Conservation (phyloP, 1,140 invertebrate genomes). For the Pomacea maculata region DNA sequence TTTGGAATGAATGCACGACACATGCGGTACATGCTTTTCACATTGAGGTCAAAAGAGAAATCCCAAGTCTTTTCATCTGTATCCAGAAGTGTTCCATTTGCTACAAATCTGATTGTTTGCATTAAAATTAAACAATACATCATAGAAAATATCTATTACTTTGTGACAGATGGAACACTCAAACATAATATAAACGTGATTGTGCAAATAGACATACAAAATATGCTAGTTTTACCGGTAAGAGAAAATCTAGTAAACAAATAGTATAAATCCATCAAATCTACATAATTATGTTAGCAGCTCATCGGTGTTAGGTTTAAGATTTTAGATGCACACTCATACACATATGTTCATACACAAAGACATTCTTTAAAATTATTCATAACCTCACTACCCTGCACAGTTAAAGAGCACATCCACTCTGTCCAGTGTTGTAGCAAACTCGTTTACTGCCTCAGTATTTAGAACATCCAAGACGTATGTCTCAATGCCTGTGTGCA, state of each 20-base stretch:
- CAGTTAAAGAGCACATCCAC: slow-evolving; percentile 67
- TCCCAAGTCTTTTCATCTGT: slow-evolving; percentile 63
- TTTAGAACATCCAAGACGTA: slow-evolving; percentile 62
- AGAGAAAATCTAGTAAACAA: too few relatives aligned
- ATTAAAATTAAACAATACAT: not conserved
- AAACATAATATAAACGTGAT: not conserved
- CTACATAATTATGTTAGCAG: too few relatives aligned
- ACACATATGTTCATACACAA: not conserved
- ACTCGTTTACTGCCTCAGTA: slow-evolving; percentile 54
- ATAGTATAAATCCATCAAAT: too few relatives aligned
- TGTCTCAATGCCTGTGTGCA: slow-evolving; percentile 48
- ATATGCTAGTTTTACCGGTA: not conserved
- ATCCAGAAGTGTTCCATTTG: slow-evolving; percentile 63
- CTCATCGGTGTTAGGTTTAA: too few relatives aligned
- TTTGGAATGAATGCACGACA: slow-evolving; percentile 60
- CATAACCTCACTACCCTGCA: slow-evolving; percentile 53
- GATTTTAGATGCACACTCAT: not conserved
- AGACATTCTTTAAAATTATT: not conserved
- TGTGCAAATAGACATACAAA: not conserved
- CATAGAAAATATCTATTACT: too few relatives aligned
- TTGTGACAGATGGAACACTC: not conserved
- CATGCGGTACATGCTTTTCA: slow-evolving; percentile 64
- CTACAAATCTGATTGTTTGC: slow-evolving; percentile 50
- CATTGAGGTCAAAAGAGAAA: slow-evolving; percentile 66
- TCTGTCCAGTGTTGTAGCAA: slow-evolving; percentile 53